A percentile compares a stretch with the other conserved stretches of the same genome.
These are phyloP conservation scores for Augochlora pura DNA, from an alignment of 1,140 invertebrate genomes.

Conservation along the genomic window DNA sequence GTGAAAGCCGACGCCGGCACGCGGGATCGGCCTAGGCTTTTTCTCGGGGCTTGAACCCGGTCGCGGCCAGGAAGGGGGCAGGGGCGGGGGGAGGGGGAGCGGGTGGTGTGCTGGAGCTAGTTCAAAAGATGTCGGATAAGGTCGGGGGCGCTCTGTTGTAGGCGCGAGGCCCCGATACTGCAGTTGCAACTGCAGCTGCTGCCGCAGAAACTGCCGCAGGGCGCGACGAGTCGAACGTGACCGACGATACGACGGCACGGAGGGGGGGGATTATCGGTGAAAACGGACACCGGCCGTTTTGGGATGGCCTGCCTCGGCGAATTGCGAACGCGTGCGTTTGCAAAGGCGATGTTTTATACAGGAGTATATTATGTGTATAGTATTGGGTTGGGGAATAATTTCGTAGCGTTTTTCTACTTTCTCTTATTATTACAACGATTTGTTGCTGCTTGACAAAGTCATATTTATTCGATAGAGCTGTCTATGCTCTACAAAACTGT, in stretches of 20 bases:
- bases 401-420: too few relatives aligned
- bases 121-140: constrained; percentile 71
- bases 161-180: constrained; percentile 18
- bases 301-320: neutral
- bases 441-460: too few relatives aligned
- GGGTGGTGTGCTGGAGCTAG: constrained; percentile 60
- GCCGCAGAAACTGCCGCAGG: constrained; percentile 40
- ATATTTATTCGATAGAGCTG: too few relatives aligned
- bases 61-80: too few relatives aligned
- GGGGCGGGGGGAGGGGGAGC: too few relatives aligned
- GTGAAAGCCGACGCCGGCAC: constrained; percentile 61
- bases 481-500: too few relatives aligned
- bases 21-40: constrained; percentile 24
- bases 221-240: constrained; percentile 19
- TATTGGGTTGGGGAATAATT: too few relatives aligned
- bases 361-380: too few relatives aligned
- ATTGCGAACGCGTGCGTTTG: too few relatives aligned
- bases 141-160: constrained; percentile 14
- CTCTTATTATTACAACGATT: too few relatives aligned
- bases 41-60: neutral
- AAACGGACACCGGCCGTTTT: neutral
- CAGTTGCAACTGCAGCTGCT: constrained; percentile 38
- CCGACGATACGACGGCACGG: constrained; percentile 9
- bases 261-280: neutral
- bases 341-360: too few relatives aligned